These are phyloP conservation scores for Tarsius wallacei DNA, from an alignment of 2,797 vertebrate genomes.

Conservation along the genomic window DNA sequence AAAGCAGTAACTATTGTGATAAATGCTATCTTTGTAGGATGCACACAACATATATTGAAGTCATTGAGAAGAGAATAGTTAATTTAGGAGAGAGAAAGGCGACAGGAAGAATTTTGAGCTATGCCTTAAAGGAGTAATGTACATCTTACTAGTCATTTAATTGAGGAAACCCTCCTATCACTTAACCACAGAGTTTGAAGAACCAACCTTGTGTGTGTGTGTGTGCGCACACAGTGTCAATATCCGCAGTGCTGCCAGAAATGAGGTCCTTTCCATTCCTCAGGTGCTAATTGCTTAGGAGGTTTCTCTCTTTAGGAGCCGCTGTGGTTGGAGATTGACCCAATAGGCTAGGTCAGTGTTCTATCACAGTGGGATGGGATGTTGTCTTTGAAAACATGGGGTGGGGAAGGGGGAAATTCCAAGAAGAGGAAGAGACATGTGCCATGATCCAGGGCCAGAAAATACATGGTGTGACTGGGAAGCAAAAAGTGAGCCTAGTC, in stretches of 20 bases:
- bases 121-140: neutral
- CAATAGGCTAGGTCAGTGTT: neutral
- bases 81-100: neutral
- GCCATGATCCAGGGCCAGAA: constrained; percentile 54
- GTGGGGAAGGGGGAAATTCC: neutral
- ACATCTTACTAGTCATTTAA: neutral
- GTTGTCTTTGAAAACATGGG: neutral
- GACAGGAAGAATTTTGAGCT: neutral
- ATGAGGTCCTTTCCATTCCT: neutral
- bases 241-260: neutral
- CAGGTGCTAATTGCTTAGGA: neutral
- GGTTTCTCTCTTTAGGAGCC: neutral
- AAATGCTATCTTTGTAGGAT: neutral
- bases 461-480: constrained; percentile 1
- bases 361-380: neutral
- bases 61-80: neutral
- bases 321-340: neutral
- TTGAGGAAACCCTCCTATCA: constrained; percentile 51
- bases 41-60: neutral
- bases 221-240: neutral
- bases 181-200: neutral
- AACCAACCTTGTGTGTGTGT: neutral
- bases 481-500: constrained; percentile 56
- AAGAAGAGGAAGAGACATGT: constrained; percentile 55
- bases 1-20: neutral